Conservation (phyloP, 92 coral and sea anemone species). For the Parazoanthus darwini region DNA sequence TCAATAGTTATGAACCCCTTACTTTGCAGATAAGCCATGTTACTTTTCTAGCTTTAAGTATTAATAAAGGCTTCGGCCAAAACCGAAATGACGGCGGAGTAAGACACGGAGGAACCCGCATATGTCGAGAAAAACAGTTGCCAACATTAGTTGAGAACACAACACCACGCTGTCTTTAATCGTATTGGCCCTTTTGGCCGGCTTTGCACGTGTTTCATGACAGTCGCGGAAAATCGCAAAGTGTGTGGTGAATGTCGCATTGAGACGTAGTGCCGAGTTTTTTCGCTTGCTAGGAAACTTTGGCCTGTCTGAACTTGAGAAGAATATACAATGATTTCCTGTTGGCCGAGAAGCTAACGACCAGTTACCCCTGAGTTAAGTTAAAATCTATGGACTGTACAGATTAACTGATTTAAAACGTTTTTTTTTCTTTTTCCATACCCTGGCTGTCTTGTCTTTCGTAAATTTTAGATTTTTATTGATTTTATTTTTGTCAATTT, state of each 20-base stretch:
- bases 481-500: too few relatives aligned
- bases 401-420: not conserved
- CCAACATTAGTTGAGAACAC: not conserved
- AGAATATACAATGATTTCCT: too few relatives aligned
- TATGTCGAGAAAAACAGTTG: not conserved
- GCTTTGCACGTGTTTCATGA: not conserved
- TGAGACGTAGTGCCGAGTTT: not conserved
- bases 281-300: not conserved
- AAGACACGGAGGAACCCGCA: not conserved
- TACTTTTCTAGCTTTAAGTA: not conserved
- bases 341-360: too few relatives aligned
- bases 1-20: not conserved
- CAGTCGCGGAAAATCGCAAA: not conserved
- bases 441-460: not conserved
- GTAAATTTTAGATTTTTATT: too few relatives aligned
- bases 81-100: not conserved
- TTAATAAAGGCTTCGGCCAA: too few relatives aligned
- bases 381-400: too few relatives aligned
- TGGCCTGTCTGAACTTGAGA: not conserved
- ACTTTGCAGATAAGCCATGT: not conserved
- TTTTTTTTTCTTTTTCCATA: not conserved
- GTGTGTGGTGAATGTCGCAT: not conserved
- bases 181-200: too few relatives aligned
- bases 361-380: too few relatives aligned
- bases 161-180: too few relatives aligned